Evolutionary conservation across 2,113 vertebrate genomes (phyloP).

Genomic region (Prietella phreatophila): DNA sequence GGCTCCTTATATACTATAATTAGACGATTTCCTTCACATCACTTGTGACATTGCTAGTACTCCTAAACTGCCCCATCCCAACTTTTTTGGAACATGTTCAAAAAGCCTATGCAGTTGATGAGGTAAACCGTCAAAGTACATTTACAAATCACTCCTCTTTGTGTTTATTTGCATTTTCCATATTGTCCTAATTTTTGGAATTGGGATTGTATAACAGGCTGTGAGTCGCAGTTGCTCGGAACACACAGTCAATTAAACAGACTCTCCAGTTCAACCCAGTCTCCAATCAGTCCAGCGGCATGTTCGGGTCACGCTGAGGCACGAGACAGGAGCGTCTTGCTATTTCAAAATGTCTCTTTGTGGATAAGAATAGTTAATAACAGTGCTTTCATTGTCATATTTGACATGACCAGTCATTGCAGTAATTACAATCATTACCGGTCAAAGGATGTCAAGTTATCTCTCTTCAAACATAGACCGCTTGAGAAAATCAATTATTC

Average conservation of each 20-base stretch:
- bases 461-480: slow-evolving; percentile 97
- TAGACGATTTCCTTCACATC: too few species aligned
- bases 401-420: slow-evolving; percentile 88
- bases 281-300: slow-evolving; percentile 67
- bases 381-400: slow-evolving; percentile 98
- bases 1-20: too few species aligned
- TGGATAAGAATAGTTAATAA: slow-evolving; percentile 94
- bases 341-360: slow-evolving; percentile 55
- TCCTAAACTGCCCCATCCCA: too few species aligned
- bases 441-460: slow-evolving; percentile 98
- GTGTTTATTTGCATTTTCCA: too few species aligned
- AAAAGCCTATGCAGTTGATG: too few species aligned
- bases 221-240: slow-evolving; percentile 64
- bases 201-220: background rate
- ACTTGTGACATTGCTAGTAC: too few species aligned
- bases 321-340: slow-evolving; percentile 53
- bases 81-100: too few species aligned
- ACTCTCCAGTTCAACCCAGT: slow-evolving; percentile 63
- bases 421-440: slow-evolving; percentile 99
- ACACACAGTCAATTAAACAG: slow-evolving; percentile 75
- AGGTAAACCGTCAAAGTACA: too few species aligned
- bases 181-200: too few species aligned
- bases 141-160: too few species aligned
- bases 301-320: slow-evolving; percentile 66
- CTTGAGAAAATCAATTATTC: slow-evolving; percentile 98